Conservation (phyloP, 2,797 vertebrate species). For the Heliangelus exortis region DNA sequence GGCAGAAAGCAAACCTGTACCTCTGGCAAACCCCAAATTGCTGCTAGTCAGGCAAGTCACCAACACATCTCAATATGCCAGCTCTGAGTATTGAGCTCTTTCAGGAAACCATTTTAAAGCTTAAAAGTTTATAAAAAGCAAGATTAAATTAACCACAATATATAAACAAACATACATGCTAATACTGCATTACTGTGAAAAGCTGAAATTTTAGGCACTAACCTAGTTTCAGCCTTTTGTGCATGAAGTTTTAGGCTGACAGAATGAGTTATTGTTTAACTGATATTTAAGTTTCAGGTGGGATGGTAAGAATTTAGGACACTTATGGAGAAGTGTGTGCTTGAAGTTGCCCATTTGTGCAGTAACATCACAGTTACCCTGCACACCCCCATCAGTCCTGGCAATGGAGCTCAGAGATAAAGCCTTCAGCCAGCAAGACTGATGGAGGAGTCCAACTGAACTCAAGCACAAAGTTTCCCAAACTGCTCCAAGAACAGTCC, state of each 20-base stretch:
- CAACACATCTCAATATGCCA: not conserved
- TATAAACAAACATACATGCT: not conserved
- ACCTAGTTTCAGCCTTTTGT: not conserved
- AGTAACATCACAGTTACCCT: not conserved
- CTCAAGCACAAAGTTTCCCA: not conserved
- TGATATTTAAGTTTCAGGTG: not conserved
- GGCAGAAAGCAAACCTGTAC: not conserved
- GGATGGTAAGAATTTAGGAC: not conserved
- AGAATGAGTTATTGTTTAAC: not conserved
- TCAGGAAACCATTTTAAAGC: not conserved
- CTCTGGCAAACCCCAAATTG: not conserved
- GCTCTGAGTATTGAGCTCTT: not conserved
- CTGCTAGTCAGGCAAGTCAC: not conserved
- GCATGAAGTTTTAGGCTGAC: not conserved
- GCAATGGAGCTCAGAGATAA: not conserved
- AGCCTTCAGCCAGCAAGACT: not conserved
- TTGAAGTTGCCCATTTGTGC: not conserved
- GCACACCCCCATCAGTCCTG: not conserved
- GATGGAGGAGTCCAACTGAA: not conserved
- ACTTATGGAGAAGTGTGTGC: not conserved
- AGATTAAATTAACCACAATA: not conserved
- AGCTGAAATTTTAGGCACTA: not conserved
- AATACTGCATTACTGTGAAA: not conserved
- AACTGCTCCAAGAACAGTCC: not conserved
- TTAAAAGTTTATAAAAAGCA: not conserved